These are phyloP conservation scores for Chymomyza amoena DNA, from an alignment of 2,888 invertebrate species.

Conservation along the genomic window DNA sequence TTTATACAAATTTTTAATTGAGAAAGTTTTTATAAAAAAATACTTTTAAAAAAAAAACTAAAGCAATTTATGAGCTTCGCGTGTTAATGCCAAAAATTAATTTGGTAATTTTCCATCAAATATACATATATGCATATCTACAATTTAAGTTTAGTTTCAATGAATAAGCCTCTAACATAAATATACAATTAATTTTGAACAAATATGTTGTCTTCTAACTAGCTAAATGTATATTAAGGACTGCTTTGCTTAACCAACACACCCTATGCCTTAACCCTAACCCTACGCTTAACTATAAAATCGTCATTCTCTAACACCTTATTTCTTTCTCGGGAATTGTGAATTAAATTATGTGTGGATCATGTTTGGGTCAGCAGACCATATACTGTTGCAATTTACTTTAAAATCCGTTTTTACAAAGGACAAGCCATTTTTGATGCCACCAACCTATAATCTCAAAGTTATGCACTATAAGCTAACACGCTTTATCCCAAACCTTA, in stretches of 20 bases:
- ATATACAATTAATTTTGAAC: conserved; percentile 26
- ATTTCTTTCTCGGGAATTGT: not conserved
- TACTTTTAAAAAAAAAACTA: not conserved
- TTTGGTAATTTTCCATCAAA: not conserved
- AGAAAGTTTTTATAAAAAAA: not conserved
- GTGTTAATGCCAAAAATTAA: not conserved
- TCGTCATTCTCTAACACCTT: not conserved
- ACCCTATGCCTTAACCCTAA: not conserved
- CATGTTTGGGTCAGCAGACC: too few species aligned
- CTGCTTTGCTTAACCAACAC: not conserved
- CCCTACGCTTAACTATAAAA: not conserved
- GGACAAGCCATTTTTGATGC: too few species aligned
- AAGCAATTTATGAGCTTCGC: not conserved
- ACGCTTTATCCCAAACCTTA: not conserved
- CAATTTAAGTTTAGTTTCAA: conserved; percentile 50
- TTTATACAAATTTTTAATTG: not conserved
- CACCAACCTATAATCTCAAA: too few species aligned
- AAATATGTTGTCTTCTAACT: not conserved
- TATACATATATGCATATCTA: conserved; percentile 53
- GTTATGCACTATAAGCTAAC: not conserved
- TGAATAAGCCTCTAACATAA: conserved; percentile 38
- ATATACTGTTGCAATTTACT: too few species aligned
- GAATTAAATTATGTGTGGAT: too few species aligned
- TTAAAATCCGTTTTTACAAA: too few species aligned
- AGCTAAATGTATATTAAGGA: not conserved